Percentiles rank a stretch among this genome's conserved stretches.
phyloP scores from a whole-genome alignment of 2,113 vertebrate genomes.

The Onychorhynchus coronatus region DNA sequence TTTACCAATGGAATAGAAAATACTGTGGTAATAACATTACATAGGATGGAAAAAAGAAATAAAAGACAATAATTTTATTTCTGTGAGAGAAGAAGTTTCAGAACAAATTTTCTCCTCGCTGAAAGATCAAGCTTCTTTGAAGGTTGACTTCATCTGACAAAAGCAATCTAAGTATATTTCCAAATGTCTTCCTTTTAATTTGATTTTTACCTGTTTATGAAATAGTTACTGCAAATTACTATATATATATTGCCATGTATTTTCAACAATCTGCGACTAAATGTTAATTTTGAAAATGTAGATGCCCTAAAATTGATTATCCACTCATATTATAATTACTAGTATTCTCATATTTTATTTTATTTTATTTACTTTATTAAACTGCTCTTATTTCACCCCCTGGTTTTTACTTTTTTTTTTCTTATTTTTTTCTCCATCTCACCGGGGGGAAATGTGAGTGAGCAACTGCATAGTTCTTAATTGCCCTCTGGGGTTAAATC shows the following conservation, averaged over 20 bases:
- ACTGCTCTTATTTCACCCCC: neutral
- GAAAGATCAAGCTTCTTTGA: neutral
- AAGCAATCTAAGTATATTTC: neutral
- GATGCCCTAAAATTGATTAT: neutral
- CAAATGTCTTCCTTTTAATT: neutral
- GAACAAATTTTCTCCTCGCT: neutral
- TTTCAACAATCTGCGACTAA: neutral
- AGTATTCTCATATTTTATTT: neutral
- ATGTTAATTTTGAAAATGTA: neutral
- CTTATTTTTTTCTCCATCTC: neutral
- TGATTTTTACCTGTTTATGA: neutral
- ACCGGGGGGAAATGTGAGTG: neutral
- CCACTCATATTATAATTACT: neutral
- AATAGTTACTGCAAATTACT: neutral
- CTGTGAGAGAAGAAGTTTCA: neutral
- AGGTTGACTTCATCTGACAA: neutral
- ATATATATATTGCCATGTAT: neutral
- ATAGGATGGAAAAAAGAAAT: neutral
- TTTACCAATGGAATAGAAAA: neutral
- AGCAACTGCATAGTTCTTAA: neutral
- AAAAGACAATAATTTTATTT: neutral
- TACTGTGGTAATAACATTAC: neutral
- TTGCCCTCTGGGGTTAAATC: neutral
- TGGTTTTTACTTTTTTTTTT: neutral
- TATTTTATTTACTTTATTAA: neutral